phyloP scores from a whole-genome alignment of 2,888 invertebrate species.

The Philopedon plagiatum region DNA sequence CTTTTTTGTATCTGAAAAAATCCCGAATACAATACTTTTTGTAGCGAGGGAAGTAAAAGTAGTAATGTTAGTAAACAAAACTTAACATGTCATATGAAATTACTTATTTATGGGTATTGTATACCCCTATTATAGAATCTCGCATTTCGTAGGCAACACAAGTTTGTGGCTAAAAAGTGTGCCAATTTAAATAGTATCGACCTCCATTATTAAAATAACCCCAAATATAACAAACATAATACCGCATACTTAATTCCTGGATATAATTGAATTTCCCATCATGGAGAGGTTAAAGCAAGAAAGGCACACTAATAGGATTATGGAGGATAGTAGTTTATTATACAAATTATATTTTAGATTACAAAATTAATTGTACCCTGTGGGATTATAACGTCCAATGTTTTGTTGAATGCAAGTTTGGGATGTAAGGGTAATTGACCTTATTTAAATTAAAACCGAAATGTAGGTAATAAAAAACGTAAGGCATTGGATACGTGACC shows the following conservation, averaged over 20 bases:
- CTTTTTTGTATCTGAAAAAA: too few species aligned
- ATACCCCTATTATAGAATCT: too few species aligned
- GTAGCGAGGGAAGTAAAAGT: too few species aligned
- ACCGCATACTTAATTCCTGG: conserved; percentile 2
- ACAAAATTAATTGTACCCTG: conserved; percentile 12
- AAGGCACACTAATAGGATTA: conserved; percentile 17
- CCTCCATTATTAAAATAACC: background rate
- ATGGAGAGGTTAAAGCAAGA: conserved; percentile 18
- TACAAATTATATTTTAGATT: conserved; percentile 19
- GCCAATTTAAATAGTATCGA: background rate
- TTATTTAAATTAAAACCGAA: background rate
- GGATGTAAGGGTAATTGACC: background rate
- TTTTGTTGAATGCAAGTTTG: background rate
- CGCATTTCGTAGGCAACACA: too few species aligned
- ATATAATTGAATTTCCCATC: conserved; percentile 11
- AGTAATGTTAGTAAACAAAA: too few species aligned
- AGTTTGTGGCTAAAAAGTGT: background rate
- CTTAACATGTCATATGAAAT: too few species aligned
- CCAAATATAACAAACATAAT: background rate
- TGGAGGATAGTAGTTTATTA: conserved; percentile 13
- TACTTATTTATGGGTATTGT: too few species aligned
- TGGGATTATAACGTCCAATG: conserved; percentile 5
- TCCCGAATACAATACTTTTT: too few species aligned
- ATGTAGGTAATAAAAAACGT: background rate
- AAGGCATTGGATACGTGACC: background rate